These are phyloP conservation scores for Lagodon rhomboides DNA, from an alignment of 2,797 vertebrate genomes.

Conservation along the genomic window DNA sequence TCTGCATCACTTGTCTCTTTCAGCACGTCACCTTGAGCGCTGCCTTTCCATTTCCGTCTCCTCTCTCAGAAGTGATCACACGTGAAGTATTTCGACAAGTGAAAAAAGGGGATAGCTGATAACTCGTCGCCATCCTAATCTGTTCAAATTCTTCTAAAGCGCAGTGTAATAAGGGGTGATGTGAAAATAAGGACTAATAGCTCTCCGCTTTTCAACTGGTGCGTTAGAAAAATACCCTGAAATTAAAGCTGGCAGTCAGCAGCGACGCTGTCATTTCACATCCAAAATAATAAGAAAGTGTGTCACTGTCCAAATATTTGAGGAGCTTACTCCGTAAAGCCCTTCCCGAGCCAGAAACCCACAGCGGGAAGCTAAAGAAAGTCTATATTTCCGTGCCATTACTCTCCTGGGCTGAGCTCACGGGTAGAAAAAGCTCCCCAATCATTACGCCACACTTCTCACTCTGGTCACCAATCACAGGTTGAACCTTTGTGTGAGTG, in stretches of 20 bases:
- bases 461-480: constrained; percentile 23
- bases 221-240: constrained; percentile 29
- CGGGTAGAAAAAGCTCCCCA: constrained; percentile 26
- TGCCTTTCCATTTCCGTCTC: constrained; percentile 31
- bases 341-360: constrained; percentile 39
- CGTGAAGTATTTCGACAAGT: constrained; percentile 37
- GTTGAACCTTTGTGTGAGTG: constrained; percentile 19
- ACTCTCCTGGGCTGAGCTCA: constrained; percentile 41
- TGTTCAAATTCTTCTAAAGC: constrained; percentile 29
- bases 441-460: constrained; percentile 35
- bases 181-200: constrained; percentile 25
- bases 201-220: constrained; percentile 38
- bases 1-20: constrained; percentile 25
- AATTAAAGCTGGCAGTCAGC: constrained; percentile 57
- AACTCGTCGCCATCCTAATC: constrained; percentile 34
- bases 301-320: constrained; percentile 63
- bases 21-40: constrained; percentile 35
- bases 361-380: constrained; percentile 16
- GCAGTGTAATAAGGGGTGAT: constrained; percentile 23
- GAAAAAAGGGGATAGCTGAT: constrained; percentile 17
- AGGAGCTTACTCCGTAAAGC: constrained; percentile 55
- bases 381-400: constrained; percentile 43
- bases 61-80: constrained; percentile 37
- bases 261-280: constrained; percentile 49
- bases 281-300: constrained; percentile 63